Conservation (phyloP, 1,140 invertebrate genomes). For the Aphis craccivora region DNA sequence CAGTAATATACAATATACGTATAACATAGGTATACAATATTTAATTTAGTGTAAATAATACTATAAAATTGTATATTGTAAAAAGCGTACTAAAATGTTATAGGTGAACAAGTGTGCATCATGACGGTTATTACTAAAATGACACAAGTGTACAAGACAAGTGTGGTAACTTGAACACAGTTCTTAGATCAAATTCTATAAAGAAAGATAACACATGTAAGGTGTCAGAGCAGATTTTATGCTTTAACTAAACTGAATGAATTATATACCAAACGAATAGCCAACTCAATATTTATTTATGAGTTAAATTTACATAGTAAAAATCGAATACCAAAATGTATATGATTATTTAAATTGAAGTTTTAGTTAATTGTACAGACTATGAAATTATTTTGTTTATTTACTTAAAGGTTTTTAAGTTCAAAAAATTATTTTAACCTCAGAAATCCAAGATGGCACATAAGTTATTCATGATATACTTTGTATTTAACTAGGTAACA, state of each 20-base stretch:
- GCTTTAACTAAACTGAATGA: neutral
- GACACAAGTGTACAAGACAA: constrained; percentile 14
- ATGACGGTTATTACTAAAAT: constrained; percentile 10
- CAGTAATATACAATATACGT: neutral
- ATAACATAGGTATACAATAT: neutral
- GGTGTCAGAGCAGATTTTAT: neutral
- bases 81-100: neutral
- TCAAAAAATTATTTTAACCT: neutral
- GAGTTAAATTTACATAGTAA: neutral
- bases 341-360: neutral
- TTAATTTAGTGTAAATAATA: neutral
- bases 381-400: neutral
- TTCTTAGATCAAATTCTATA: neutral
- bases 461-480: neutral
- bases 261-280: neutral
- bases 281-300: constrained; percentile 13
- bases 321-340: neutral
- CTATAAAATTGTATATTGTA: neutral
- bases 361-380: neutral
- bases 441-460: neutral
- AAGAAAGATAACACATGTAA: neutral
- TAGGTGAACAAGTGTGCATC: neutral
- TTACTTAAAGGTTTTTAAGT: neutral
- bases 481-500: neutral
- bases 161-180: neutral